These are phyloP conservation scores for Metallyticus violacea DNA, from an alignment of 2,888 invertebrate species.

Conservation along the genomic window DNA sequence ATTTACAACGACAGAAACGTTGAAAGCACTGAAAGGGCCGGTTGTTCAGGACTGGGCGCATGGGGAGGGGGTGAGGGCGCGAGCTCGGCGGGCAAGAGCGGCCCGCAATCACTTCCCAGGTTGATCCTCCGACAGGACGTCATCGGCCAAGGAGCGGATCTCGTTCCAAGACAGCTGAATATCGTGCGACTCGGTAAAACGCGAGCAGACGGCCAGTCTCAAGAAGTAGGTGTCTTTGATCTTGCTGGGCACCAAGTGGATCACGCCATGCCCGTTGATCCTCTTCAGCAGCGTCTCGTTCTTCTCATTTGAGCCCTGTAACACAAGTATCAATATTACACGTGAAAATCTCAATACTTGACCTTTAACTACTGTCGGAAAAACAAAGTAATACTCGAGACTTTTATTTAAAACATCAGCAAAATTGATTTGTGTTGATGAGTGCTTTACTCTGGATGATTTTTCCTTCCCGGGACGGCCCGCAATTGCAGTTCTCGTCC, in stretches of 20 bases:
- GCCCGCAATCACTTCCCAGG: conserved; percentile 28
- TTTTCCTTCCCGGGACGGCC: too few relatives aligned
- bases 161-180: conserved; percentile 86
- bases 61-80: neutral
- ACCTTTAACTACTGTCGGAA: too few relatives aligned
- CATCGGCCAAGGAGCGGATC: conserved; percentile 70
- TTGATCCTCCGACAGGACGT: conserved; percentile 52
- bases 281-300: conserved; percentile 79
- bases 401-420: too few relatives aligned
- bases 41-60: neutral
- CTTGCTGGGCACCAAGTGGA: conserved; percentile 90
- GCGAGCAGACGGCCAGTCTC: conserved; percentile 86
- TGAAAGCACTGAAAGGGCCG: too few relatives aligned
- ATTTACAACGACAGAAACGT: too few relatives aligned
- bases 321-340: too few relatives aligned
- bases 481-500: too few relatives aligned
- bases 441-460: too few relatives aligned
- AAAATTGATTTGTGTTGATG: too few relatives aligned
- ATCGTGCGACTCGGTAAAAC: conserved; percentile 75
- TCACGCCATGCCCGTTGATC: conserved; percentile 85
- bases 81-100: neutral
- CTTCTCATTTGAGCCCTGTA: conserved; percentile 68
- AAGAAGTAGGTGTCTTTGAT: conserved; percentile 81
- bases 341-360: too few relatives aligned
- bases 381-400: too few relatives aligned